A percentile compares a stretch with the other conserved stretches of the same genome.
Conservation (phyloP, 1,140 invertebrate genomes). For the Bombus confusus region DNA sequence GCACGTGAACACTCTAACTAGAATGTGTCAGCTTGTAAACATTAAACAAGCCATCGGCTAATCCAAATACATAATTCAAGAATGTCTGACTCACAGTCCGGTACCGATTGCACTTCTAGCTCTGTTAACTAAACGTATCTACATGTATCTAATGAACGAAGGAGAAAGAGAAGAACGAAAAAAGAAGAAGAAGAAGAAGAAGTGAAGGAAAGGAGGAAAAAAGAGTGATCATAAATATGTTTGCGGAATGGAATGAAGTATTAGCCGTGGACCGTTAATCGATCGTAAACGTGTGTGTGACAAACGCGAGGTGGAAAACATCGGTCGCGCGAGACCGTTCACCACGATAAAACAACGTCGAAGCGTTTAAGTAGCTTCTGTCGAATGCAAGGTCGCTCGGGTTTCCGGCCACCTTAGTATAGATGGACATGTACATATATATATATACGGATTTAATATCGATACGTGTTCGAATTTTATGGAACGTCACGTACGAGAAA, state of each 20-base stretch:
- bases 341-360: not conserved
- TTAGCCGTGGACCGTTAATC: conserved; percentile 49
- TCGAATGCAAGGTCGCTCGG: conserved; percentile 17
- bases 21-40: conserved; percentile 48
- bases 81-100: conserved; percentile 55
- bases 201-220: not conserved
- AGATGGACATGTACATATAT: not conserved
- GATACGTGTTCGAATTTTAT: not conserved
- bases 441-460: conserved; percentile 17
- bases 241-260: conserved; percentile 19
- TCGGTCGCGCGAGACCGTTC: conserved; percentile 20
- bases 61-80: conserved; percentile 71
- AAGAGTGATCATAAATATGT: conserved; percentile 23
- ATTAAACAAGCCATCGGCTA: conserved; percentile 46
- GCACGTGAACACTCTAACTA: conserved; percentile 24
- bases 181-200: not conserved
- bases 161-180: not conserved
- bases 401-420: not conserved
- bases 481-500: not conserved
- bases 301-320: conserved; percentile 5
- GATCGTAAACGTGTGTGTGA: conserved; percentile 33
- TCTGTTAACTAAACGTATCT: not conserved
- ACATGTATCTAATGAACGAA: too few relatives aligned
- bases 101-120: conserved; percentile 4
- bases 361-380: conserved; percentile 15